Evolutionary conservation across 2,797 vertebrate species (phyloP), one percentile per base, ranked within the genome.

Genomic region (Hirundo rustica): DNA sequence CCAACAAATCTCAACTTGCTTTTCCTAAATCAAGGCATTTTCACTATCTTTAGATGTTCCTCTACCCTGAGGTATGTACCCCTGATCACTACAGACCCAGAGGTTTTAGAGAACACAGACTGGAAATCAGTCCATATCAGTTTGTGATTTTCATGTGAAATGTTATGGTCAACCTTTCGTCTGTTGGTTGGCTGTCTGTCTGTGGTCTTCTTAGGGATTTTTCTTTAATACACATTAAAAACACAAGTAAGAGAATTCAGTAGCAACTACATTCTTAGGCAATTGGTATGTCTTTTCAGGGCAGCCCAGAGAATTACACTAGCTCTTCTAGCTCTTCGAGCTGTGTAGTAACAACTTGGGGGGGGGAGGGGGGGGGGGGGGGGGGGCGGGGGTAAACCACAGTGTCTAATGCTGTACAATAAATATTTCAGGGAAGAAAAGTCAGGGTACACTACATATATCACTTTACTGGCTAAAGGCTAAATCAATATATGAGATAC

Each of bases 381-480:
- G n/a, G n/a, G n/a, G n/a, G n/a, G n/a, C n/a, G n/a, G n/a, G n/a
- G 89, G 32, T 74, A 95, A 84, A 36, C 67, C 54, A 70, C 47
- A 70, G 48, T 85, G 76, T 91, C 67, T 88, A 89, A 94, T 90
- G 79, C 38, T 97, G 97, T 96, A 83, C 67, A 95, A 64, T 89
- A 96, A 95, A 85, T 96, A 91, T 47, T 96, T 95, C 57, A 81
- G 53, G 58, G 93, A 96, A 93, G 60, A 92, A 96, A 97, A 97
- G 67, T 96, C 73, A 92, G 65, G 53, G 50, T 92, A 94, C 95
- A 92, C 73, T 55, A 62, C 62, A 76, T 95, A 76, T 85, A 96
- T 97, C 62, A 91, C 92, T 81, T 92, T 83, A 86, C 67, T 96
- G 94, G 64, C 74, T 88, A 93, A 95, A 95, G 34, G 55, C 64